Percentiles rank a stretch among this genome's conserved stretches.
Evolutionary conservation across 2,888 invertebrate species (phyloP).

Genomic region (Torymus auratus): DNA sequence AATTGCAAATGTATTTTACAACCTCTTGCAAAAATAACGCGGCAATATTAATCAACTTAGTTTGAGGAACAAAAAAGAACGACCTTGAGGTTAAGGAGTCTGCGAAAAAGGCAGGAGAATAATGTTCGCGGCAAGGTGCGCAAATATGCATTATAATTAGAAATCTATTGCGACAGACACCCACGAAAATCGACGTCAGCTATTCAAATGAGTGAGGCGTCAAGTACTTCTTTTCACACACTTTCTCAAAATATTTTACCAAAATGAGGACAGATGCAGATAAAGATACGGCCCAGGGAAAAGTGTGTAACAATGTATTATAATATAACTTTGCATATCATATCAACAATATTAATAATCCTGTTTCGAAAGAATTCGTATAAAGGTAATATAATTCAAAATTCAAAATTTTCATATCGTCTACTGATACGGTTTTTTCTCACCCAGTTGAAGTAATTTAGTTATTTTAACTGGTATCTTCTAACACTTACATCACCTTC

Average conservation of each 20-base stretch:
- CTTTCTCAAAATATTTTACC: constrained; percentile 38
- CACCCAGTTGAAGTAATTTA: too few relatives aligned
- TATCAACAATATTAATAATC: too few relatives aligned
- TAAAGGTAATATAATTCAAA: too few relatives aligned
- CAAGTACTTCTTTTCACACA: neutral
- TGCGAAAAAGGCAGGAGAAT: neutral
- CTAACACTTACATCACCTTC: too few relatives aligned
- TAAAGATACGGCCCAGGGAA: too few relatives aligned
- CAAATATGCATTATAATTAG: constrained; percentile 25
- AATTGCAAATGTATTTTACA: constrained; percentile 5
- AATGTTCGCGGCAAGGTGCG: neutral
- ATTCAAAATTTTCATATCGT: too few relatives aligned
- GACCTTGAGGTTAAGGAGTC: too few relatives aligned
- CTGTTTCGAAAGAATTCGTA: too few relatives aligned
- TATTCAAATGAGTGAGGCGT: neutral
- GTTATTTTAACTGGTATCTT: too few relatives aligned
- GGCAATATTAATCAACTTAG: neutral
- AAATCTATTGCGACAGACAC: neutral
- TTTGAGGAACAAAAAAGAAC: neutral
- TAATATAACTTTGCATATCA: too few relatives aligned
- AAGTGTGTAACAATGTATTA: too few relatives aligned
- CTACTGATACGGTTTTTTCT: too few relatives aligned
- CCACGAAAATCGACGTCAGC: constrained; percentile 11
- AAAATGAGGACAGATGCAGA: neutral
- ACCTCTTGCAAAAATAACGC: constrained; percentile 15